Percentiles rank a stretch among this genome's conserved stretches.
Evolutionary conservation across 2,888 invertebrate genomes (phyloP).

Genomic region (Julus scandinavius): DNA sequence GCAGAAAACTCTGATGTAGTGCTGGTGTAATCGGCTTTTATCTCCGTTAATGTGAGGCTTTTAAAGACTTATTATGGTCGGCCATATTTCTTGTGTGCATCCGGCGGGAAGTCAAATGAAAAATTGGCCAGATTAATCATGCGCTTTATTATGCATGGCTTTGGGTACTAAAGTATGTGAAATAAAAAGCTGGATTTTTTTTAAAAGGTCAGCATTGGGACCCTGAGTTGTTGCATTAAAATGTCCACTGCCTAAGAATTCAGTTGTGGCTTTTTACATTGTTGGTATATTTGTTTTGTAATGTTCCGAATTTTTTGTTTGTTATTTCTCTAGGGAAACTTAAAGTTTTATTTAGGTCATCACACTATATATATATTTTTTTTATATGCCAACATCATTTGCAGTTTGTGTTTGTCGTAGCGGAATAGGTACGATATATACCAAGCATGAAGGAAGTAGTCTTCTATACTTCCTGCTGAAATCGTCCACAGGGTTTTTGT

Average conservation of each 20-base stretch:
- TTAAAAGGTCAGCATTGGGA: no score
- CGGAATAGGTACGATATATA: no score
- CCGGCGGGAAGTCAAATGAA: not conserved
- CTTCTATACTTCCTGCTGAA: not conserved
- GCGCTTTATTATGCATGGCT: not conserved
- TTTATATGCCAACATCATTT: no score
- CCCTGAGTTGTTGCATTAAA: no score
- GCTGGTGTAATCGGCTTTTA: constrained; percentile 29
- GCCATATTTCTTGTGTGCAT: constrained; percentile 15
- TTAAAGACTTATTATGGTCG: constrained; percentile 39
- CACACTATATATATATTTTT: no score
- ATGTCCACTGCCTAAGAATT: no score
- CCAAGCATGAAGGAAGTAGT: not conserved
- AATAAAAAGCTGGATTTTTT: not conserved
- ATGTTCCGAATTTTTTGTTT: no score
- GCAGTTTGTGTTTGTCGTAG: no score
- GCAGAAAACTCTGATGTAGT: not conserved
- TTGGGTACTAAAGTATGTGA: not conserved
- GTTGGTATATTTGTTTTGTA: no score
- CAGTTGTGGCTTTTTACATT: no score
- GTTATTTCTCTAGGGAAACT: no score
- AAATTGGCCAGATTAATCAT: constrained; percentile 29
- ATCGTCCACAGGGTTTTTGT: not conserved
- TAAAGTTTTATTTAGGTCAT: no score
- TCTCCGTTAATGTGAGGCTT: constrained; percentile 34